A percentile compares a stretch with the other conserved stretches of the same genome.
These are phyloP conservation scores for Macquaria ambigua DNA, from an alignment of 2,113 vertebrate genomes.

Conservation along the genomic window DNA sequence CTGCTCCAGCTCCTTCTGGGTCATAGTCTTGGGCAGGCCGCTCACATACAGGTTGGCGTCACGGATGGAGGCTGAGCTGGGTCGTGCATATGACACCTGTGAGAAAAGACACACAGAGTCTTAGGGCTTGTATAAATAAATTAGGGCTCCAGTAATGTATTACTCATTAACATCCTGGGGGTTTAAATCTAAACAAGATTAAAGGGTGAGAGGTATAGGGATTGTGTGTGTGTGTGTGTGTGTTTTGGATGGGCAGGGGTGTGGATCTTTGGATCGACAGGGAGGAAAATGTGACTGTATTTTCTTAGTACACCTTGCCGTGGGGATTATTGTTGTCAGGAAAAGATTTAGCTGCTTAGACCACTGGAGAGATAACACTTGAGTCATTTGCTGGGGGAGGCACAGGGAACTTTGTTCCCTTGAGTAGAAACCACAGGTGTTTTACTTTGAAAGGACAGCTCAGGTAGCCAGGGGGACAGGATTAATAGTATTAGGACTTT, in stretches of 20 bases:
- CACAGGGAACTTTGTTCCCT: conserved; percentile 53
- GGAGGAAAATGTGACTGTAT: conserved; percentile 55
- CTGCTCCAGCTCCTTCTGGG: conserved; percentile 99
- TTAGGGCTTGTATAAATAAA: conserved; percentile 20
- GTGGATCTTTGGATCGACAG: conserved; percentile 38
- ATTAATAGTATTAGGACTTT: conserved; percentile 31
- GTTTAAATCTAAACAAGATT: conserved; percentile 27
- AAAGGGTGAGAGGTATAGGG: not conserved
- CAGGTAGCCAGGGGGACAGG: conserved; percentile 31
- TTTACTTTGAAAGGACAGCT: conserved; percentile 55
- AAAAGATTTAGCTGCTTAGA: conserved; percentile 66
- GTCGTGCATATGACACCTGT: conserved; percentile 98
- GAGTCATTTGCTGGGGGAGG: conserved; percentile 37
- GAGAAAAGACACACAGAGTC: conserved; percentile 14
- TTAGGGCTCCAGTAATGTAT: not conserved
- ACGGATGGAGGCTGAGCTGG: conserved; percentile 98
- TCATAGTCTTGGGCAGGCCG: conserved; percentile 99
- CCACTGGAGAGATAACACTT: conserved; percentile 60
- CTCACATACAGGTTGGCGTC: conserved; percentile 99
- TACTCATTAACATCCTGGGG: conserved; percentile 14
- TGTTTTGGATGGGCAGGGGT: conserved; percentile 9
- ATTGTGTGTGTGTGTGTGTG: not conserved
- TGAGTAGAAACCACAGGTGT: conserved; percentile 58
- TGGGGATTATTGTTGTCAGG: conserved; percentile 65
- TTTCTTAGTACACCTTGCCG: conserved; percentile 48